phyloP scores from a whole-genome alignment of 2,888 invertebrate genomes.

The Ophioninae sp. region DNA sequence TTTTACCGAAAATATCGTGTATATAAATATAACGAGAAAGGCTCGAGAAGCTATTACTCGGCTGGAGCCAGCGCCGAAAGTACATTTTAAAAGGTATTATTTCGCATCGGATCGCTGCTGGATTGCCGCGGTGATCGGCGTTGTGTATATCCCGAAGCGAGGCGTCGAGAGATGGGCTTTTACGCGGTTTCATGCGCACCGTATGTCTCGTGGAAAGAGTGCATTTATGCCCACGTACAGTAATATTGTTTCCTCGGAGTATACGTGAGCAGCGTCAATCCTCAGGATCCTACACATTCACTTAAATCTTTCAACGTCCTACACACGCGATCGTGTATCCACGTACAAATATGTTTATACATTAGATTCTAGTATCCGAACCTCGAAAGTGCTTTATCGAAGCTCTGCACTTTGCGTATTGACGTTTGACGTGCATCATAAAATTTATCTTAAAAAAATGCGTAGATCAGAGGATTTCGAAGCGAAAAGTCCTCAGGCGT shows the following conservation, averaged over 20 bases:
- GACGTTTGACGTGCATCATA: not conserved
- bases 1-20: constrained; percentile 48
- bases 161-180: constrained; percentile 47
- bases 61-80: constrained; percentile 42
- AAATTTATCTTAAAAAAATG: too few relatives aligned
- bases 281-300: constrained; percentile 46
- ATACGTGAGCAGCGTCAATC: constrained; percentile 38
- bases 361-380: constrained; percentile 3
- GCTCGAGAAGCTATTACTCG: constrained; percentile 32
- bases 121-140: constrained; percentile 44
- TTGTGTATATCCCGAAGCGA: constrained; percentile 39
- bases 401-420: constrained; percentile 6
- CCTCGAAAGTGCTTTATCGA: constrained; percentile 49
- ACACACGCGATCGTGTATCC: constrained; percentile 5
- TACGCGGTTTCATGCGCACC: constrained; percentile 47
- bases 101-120: constrained; percentile 50
- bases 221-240: constrained; percentile 35
- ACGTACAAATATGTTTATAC: not conserved
- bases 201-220: constrained; percentile 38
- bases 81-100: constrained; percentile 60
- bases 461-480: too few relatives aligned
- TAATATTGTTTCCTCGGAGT: constrained; percentile 12
- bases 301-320: constrained; percentile 48
- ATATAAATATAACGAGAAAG: constrained; percentile 44
- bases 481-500: too few relatives aligned